phyloP scores from a whole-genome alignment of 2,113 vertebrate genomes.

The Dolichotis patagonum region DNA sequence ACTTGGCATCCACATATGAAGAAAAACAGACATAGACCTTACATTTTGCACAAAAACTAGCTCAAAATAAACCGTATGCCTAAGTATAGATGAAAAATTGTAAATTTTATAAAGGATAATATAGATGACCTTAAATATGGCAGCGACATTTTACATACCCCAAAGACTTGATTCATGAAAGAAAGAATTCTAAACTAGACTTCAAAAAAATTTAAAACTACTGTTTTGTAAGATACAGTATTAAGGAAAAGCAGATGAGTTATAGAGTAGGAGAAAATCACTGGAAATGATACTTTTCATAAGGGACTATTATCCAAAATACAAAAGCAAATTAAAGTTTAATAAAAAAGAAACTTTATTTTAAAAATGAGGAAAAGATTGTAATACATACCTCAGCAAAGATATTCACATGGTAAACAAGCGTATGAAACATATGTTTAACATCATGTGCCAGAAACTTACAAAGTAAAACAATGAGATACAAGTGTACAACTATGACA shows the following conservation, averaged over 20 bases:
- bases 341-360: background rate
- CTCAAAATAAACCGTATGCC: background rate
- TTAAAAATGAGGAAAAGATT: background rate
- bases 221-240: background rate
- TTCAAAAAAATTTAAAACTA: background rate
- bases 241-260: background rate
- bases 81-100: background rate
- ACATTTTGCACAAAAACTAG: background rate
- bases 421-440: background rate
- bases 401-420: background rate
- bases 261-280: background rate
- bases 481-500: too few species aligned
- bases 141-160: background rate
- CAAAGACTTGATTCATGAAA: background rate
- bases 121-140: background rate
- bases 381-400: background rate
- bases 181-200: background rate
- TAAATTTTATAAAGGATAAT: background rate
- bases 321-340: background rate
- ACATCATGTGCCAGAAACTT: background rate
- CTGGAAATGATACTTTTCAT: background rate
- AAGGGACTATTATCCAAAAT: background rate
- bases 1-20: background rate
- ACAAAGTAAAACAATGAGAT: background rate
- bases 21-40: background rate